Evolutionary conservation across 2,113 vertebrate genomes (phyloP).

Genomic region (Rostratula benghalensis): DNA sequence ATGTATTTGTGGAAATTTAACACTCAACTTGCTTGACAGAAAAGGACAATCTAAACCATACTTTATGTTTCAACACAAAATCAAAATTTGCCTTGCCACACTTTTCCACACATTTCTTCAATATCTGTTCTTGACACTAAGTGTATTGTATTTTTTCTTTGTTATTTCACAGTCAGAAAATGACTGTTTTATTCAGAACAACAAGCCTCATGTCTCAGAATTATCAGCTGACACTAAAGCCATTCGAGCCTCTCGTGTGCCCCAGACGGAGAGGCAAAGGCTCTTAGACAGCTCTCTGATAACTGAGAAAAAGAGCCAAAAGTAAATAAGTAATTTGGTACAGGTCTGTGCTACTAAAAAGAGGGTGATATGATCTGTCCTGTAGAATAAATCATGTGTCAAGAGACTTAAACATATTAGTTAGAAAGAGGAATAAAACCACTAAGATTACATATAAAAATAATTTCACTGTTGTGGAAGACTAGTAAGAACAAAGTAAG

Average conservation of each 20-base stretch:
- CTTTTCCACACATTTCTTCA: not conserved
- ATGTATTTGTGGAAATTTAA: not conserved
- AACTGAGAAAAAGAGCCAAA: not conserved
- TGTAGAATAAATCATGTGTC: not conserved
- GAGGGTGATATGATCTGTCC: not conserved
- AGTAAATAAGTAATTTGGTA: not conserved
- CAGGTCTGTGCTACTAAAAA: not conserved
- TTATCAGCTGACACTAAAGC: not conserved
- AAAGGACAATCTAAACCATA: not conserved
- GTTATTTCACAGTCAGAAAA: not conserved
- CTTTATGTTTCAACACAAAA: not conserved
- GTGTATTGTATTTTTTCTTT: not conserved
- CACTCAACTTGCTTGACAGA: accelerated
- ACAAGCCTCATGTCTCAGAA: not conserved
- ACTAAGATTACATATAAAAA: not conserved
- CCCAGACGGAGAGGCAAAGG: not conserved
- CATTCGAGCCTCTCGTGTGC: not conserved
- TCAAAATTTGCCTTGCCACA: not conserved
- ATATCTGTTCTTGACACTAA: not conserved
- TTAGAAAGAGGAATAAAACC: not conserved
- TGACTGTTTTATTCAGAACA: not conserved
- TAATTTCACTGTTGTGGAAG: not conserved
- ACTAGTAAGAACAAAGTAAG: not conserved
- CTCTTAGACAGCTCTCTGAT: not conserved
- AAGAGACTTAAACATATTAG: not conserved